Evolutionary conservation across 2,888 invertebrate species (phyloP), one percentile per base, ranked within the genome.

Genomic region (Kuschelorhynchus macadamiae): DNA sequence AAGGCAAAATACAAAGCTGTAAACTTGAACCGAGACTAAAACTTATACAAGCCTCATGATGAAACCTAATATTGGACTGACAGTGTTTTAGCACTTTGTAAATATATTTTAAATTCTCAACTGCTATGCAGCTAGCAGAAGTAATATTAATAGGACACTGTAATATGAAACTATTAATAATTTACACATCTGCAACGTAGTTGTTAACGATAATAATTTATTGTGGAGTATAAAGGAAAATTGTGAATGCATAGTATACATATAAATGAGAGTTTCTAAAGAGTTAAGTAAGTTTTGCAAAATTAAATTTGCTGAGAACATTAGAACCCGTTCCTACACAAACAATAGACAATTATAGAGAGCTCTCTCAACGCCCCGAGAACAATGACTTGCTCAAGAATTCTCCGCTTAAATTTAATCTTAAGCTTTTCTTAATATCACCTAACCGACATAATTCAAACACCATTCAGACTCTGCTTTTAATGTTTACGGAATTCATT

Each of bases 401-500:
- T 53, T 50, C 46, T 53, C 53, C 57, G 46, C 53, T 66, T 46
- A 59, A 60, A 59, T 59, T 53, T 59, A 66, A 66, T 64, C 55
- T 55, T 14, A 61, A 61, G 67, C 60, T 55, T 61, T 53, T 46
- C 55, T 49, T 67, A 61, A 67, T 63, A 56, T 63, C 63, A 63
- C 63, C 63, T 63, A 69, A 69, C 69, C 64, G 56, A 69, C 65
- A 65, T 69, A 69, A 69, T 64, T 69, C 69, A 69, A 69, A 69
- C 68, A 65, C 62, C 57, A 67, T 61, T 69, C 65, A 65, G 59
- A 61, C 41, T 63, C 64, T 56, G 65, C 61, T 52, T 56, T 64
- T 61, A 61, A 60, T 65, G 69, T 69, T 65, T 69, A 69, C 56
- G 62, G 36, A 55, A 61, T 65, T 69, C 60, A 69, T 69, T 69